Evolutionary conservation across 2,113 vertebrate genomes (phyloP), one percentile per base, ranked within the genome.

Genomic region (Bombycilla garrulus): DNA sequence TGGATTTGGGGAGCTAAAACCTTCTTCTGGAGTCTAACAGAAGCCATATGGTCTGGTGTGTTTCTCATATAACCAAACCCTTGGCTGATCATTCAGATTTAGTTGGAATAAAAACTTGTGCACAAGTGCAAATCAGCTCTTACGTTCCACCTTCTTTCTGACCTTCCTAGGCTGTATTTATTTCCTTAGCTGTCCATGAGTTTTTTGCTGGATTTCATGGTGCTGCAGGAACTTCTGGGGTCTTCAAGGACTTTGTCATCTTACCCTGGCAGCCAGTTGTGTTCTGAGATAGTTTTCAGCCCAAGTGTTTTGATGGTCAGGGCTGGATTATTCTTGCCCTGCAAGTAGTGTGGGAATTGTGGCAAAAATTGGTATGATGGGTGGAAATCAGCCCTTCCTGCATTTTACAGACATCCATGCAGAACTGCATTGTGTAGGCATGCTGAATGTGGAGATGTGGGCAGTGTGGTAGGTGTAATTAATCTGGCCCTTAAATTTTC

Each of bases 361-460:
- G 69, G 54, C 50, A 66, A 31, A 93, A 77, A 40, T 25, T 10
- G 20, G 1, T 21, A 9, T 18, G 42, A 25, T 16, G 8, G 36
- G 5, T 61, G 36, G 24, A 48, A 64, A 5, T 74, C 33, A 53
- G 10, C 47, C 45, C 17, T 71, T 36, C 24, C 22, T 57, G 14
- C 8, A 1, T 29, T 33, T 51, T 20, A 6, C 5, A 8, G 47
- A 26, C 53, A 47, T 51, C 12, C 17, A 38, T 38, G 12, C 33
- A n/a, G 40, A 20, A 24, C 71, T 15, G 18, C 4, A 0, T 3
- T 76, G 16, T 36, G 8, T 42, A 33, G 61, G 45, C 15, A 9
- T 0, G 1, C 6, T 28, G 36, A 24, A 6, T 3, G 0, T 29
- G 15, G 38, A 50, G 65, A 14, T 81, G 38, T 7, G 86, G 53